Base-by-base conservation (phyloP, 2,797 vertebrate species). In the Apogon hyalosoma region DNA sequence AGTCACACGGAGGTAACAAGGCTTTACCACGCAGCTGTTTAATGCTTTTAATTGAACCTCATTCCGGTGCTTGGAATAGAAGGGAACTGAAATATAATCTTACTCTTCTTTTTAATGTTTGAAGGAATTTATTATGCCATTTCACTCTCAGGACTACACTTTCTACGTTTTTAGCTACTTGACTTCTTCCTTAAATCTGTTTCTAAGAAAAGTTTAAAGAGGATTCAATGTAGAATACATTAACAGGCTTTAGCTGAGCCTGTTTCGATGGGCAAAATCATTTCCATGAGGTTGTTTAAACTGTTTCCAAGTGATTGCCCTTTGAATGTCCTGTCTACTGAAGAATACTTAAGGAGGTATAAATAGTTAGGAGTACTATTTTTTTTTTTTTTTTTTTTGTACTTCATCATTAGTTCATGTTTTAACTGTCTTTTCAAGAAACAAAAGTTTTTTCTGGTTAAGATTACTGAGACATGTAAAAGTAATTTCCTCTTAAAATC, bases 401-500 rank as follows among this genome's bases (percentile, higher is more conserved):
- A 8, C 73, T 53, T 72, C 58, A 62, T 79, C 62, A 79, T 86
- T 85, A 84, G 61, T 79, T 80, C 39, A 9, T 67, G 57, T 80
- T 66, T 81, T 63, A 11, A 69, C 51, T 63, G 75, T 41, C 62
- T 61, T 73, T 74, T 78, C 47, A 51, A 60, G 36, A 65, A 54
- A 47, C 63, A 69, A 63, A 62, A 80, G 69, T 83, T 71, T 72
- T 66, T 79, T 82, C 83, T 84, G 71, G 69, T 38, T 10, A 74
- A 48, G 60, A 63, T 80, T 83, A 86, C 55, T 82, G 78, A 83
- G 62, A 81, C 85, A 56, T 84, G 82, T 78, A 75, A 84, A 89
- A 85, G 78, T 85, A 65, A 84, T 88, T 87, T 87, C 78, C 69
- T 21, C 65, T 64, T 84, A 84, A 84, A 85, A 86, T 66, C 80